phyloP scores from a whole-genome alignment of 2,113 vertebrate species.

The Halcyon malimbica region DNA sequence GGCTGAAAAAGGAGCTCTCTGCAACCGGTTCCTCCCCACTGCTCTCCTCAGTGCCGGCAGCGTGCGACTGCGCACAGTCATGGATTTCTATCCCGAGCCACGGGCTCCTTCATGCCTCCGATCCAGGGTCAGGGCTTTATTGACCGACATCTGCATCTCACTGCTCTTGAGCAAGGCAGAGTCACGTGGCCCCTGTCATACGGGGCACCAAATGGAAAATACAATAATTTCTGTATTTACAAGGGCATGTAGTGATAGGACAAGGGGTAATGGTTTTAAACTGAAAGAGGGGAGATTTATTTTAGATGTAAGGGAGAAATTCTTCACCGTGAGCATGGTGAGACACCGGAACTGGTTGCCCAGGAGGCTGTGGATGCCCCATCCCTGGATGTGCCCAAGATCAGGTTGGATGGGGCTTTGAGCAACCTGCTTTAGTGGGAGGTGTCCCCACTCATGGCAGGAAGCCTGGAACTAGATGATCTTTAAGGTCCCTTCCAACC shows the following conservation, averaged over 20 bases:
- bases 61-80: accelerated
- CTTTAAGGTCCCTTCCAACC: neutral
- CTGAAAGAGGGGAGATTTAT: neutral
- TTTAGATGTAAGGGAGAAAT: neutral
- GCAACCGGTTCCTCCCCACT: neutral
- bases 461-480: neutral
- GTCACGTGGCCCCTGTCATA: neutral
- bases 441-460: neutral
- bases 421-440: neutral
- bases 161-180: neutral
- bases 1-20: neutral
- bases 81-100: neutral
- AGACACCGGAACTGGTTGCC: neutral
- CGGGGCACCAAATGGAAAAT: neutral
- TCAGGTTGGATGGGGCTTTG: neutral
- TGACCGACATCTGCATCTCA: neutral
- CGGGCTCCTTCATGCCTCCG: neutral
- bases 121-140: neutral
- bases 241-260: neutral
- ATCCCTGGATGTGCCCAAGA: neutral
- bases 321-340: neutral
- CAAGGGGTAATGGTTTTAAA: neutral
- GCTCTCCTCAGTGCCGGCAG: neutral
- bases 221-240: neutral
- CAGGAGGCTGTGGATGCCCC: neutral